phyloP scores from a whole-genome alignment of 1,140 invertebrate species.

The Ceratina calcarata region DNA sequence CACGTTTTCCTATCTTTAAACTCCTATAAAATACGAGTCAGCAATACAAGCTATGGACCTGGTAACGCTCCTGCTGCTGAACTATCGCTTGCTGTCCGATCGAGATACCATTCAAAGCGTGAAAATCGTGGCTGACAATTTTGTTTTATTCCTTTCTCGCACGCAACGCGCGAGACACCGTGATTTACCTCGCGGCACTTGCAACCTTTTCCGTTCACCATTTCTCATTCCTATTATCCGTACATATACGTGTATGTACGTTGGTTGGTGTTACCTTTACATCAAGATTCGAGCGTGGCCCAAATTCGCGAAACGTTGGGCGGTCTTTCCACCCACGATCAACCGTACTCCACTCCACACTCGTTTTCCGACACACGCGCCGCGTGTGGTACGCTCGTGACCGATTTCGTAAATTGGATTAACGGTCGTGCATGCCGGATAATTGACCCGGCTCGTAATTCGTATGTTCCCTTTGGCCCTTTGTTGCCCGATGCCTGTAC shows the following conservation, averaged over 20 bases:
- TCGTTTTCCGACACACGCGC: slow-evolving; percentile 51
- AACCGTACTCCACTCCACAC: slow-evolving; percentile 23
- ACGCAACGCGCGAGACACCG: slow-evolving; percentile 15
- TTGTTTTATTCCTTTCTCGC: neutral
- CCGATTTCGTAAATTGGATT: slow-evolving; percentile 55
- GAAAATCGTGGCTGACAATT: neutral
- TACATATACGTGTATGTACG: no score
- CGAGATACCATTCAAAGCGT: neutral
- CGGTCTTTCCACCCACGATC: slow-evolving; percentile 43
- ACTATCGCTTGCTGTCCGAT: neutral
- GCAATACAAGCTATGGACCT: no score
- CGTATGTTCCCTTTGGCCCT: slow-evolving; percentile 41
- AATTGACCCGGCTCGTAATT: slow-evolving; percentile 50
- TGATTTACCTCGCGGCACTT: slow-evolving; percentile 8
- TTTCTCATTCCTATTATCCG: neutral
- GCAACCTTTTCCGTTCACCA: slow-evolving; percentile 13
- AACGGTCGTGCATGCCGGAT: slow-evolving; percentile 47
- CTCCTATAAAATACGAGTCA: no score
- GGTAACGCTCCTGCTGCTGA: no score
- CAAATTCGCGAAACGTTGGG: slow-evolving; percentile 1
- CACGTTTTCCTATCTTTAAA: no score
- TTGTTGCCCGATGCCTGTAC: slow-evolving; percentile 20
- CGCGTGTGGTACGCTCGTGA: slow-evolving; percentile 53
- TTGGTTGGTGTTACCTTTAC: neutral
- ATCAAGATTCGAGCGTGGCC: neutral